Base-by-base conservation (phyloP, 1,140 invertebrate species). In the Aphidius ervi region DNA sequence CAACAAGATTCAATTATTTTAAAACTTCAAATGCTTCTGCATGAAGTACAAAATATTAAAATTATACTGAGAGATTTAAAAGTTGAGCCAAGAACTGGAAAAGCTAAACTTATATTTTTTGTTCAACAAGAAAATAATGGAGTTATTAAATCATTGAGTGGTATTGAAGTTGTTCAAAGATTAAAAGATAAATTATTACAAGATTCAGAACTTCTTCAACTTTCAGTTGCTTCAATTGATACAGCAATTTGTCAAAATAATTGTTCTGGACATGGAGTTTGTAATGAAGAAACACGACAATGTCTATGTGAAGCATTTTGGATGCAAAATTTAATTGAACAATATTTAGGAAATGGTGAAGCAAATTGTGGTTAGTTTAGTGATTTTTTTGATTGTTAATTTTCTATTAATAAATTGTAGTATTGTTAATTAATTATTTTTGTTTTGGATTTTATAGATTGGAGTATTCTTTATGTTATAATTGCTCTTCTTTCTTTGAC, bases 301-400 rank as follows among this genome's bases (percentile, higher is more conserved):
- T 98, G 95, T 71, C 82, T 91, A 53, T 98, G 95, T 80, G 92
- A 96, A 79, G 90, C 93, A 40, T 97, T 97, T 81, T 98, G 94
- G 94, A 97, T 97, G 92, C 88, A 94, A 70, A 87, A 89, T 75
- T 76, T 87, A 54, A 80, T 90, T 72, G 78, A 85, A 64, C 82
- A 82, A 62, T 79, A 85, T 74, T 82, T 86, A 74, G 81, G 83
- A 61, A 82, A 85, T 68, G 83, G 83, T 42, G 86, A 90, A 67
- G 85, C 86, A 5, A 90, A 93, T 76, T 93, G 90, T 76, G 90
- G 89, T 89, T 78, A 84, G 85, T 76, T 40, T 56, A n/a, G n/a
- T n/a, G n/a, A n/a, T n/a, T n/a, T n/a, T n/a, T n/a, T n/a, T n/a
- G n/a, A n/a, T 57, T 37, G n/a, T 40, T 55, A 40, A 56, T 56